Evolutionary conservation across 2,113 vertebrate genomes (phyloP).

Genomic region (Datnioides undecimradiatus): DNA sequence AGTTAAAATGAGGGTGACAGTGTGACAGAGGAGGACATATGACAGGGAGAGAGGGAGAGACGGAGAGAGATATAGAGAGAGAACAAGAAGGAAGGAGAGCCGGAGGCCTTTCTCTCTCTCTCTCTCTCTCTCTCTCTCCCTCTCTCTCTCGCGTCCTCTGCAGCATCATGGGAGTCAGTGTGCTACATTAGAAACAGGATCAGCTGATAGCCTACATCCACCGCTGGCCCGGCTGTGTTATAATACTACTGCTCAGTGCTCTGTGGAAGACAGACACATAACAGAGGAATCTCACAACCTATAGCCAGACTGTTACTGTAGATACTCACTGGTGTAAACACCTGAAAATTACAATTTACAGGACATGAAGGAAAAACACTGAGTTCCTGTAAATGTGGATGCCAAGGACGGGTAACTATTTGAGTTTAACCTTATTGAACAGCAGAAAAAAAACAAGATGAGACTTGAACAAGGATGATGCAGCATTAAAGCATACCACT

Average conservation of each 20-base stretch:
- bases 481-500: background rate
- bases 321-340: no score
- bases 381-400: no score
- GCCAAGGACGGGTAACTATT: background rate
- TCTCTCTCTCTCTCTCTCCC: background rate
- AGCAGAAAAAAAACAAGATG: background rate
- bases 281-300: background rate
- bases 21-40: constrained; percentile 51
- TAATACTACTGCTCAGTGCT: constrained; percentile 3
- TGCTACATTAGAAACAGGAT: constrained; percentile 71
- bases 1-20: constrained; percentile 59
- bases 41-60: background rate
- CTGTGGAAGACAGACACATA: background rate
- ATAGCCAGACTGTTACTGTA: background rate
- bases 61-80: constrained; percentile 9
- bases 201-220: constrained; percentile 67
- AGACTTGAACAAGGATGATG: background rate
- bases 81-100: constrained; percentile 27
- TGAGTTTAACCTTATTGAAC: background rate
- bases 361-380: no score
- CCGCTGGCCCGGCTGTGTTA: constrained; percentile 28
- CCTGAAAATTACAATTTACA: no score
- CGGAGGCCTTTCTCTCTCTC: constrained; percentile 43
- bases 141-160: constrained; percentile 27
- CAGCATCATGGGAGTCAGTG: constrained; percentile 76